Evolutionary conservation across 2,113 vertebrate species (phyloP).

Genomic region (Oceanites oceanicus): DNA sequence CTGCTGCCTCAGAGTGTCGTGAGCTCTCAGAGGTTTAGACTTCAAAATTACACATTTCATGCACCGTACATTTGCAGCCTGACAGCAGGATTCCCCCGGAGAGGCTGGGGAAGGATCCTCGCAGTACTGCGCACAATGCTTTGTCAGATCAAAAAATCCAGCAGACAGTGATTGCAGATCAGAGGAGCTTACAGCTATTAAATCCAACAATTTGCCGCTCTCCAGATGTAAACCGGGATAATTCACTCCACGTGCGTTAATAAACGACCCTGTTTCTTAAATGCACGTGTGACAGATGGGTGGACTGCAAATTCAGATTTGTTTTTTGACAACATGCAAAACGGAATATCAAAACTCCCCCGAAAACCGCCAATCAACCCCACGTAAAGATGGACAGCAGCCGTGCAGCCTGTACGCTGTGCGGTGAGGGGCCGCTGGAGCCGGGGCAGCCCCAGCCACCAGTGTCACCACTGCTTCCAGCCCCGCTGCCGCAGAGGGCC

Average conservation of each 20-base stretch:
- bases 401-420: fast-evolving
- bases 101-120: neutral
- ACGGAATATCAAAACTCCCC: neutral
- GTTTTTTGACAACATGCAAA: fast-evolving
- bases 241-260: neutral
- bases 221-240: neutral
- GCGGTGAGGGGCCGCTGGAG: fast-evolving
- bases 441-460: neutral
- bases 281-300: fast-evolving
- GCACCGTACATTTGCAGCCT: neutral
- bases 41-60: neutral
- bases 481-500: neutral
- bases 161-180: conserved; percentile 2
- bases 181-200: neutral
- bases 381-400: fast-evolving
- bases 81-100: neutral
- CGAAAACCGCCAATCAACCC: neutral
- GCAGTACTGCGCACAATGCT: neutral
- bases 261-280: neutral
- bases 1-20: neutral
- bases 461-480: neutral
- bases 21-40: neutral
- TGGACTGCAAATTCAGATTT: neutral
- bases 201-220: neutral
- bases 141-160: neutral